Conservation (phyloP, 2,797 vertebrate genomes). For the Lepus oiostolus region DNA sequence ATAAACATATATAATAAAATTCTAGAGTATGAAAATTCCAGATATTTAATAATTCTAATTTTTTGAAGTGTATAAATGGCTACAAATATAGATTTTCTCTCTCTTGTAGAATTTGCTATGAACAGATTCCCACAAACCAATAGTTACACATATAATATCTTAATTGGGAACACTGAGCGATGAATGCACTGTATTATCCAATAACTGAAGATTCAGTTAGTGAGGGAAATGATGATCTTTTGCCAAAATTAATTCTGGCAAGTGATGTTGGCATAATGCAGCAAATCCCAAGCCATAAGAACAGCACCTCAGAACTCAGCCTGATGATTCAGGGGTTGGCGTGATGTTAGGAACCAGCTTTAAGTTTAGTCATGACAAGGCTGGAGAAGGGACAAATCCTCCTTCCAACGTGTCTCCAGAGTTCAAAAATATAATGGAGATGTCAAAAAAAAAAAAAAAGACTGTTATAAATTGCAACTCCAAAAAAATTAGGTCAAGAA, state of each 20-base stretch:
- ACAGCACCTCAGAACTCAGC: conserved; percentile 42
- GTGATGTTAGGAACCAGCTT: conserved; percentile 52
- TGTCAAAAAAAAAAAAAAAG: background rate
- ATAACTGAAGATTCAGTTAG: conserved; percentile 60
- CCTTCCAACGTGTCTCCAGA: conserved; percentile 39
- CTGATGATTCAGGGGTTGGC: conserved; percentile 38
- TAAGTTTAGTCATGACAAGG: conserved; percentile 51
- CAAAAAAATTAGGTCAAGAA: conserved; percentile 35
- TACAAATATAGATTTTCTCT: conserved; percentile 62
- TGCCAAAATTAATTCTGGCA: conserved; percentile 72
- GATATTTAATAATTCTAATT: conserved; percentile 60
- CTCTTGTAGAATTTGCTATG: conserved; percentile 43
- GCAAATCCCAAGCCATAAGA: conserved; percentile 65
- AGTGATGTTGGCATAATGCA: conserved; percentile 55
- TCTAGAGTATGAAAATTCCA: conserved; percentile 27
- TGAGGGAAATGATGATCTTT: conserved; percentile 52
- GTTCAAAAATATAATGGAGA: conserved; percentile 29
- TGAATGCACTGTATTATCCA: conserved; percentile 42
- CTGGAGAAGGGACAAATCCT: background rate
- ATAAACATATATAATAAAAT: conserved; percentile 64
- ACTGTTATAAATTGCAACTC: conserved; percentile 27
- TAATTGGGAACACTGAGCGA: conserved; percentile 56
- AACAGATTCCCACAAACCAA: conserved; percentile 42
- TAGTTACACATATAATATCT: conserved; percentile 10
- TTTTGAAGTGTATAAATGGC: conserved; percentile 53